phyloP scores from a whole-genome alignment of 1,140 invertebrate genomes.

The Archegozetes longisetosus region DNA sequence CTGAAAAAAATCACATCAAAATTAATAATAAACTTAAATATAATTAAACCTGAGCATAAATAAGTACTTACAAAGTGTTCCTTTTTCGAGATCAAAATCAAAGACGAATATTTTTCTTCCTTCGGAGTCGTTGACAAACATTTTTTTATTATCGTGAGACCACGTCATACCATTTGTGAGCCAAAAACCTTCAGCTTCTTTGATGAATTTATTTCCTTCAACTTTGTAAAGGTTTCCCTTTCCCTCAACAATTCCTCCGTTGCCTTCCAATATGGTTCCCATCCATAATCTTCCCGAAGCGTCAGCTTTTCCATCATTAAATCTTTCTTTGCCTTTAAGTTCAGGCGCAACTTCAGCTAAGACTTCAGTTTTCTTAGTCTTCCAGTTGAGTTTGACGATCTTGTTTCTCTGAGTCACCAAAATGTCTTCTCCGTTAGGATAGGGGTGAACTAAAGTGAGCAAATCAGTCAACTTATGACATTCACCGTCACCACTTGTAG shows the following conservation, averaged over 20 bases:
- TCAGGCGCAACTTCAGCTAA: neutral
- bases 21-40: neutral
- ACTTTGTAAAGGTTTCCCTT: slow-evolving; percentile 17
- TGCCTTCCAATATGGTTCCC: slow-evolving; percentile 32
- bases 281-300: slow-evolving; percentile 54
- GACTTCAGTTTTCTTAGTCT: neutral
- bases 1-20: slow-evolving; percentile 21
- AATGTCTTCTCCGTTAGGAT: neutral
- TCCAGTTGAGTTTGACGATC: neutral
- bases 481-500: neutral
- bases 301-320: slow-evolving; percentile 81
- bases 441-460: neutral
- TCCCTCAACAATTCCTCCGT: slow-evolving; percentile 16
- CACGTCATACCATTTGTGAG: slow-evolving; percentile 69
- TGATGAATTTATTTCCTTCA: neutral
- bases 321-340: slow-evolving; percentile 28
- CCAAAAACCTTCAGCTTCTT: slow-evolving; percentile 26
- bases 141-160: slow-evolving; percentile 44
- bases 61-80: slow-evolving; percentile 41
- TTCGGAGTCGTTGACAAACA: slow-evolving; percentile 33
- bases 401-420: neutral
- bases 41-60: slow-evolving; percentile 20
- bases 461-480: neutral
- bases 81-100: slow-evolving; percentile 50
- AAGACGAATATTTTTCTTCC: slow-evolving; percentile 38